Evolutionary conservation across 1,140 invertebrate species (phyloP), one percentile per base, ranked within the genome.

Genomic region (Lepidurus arcticus): DNA sequence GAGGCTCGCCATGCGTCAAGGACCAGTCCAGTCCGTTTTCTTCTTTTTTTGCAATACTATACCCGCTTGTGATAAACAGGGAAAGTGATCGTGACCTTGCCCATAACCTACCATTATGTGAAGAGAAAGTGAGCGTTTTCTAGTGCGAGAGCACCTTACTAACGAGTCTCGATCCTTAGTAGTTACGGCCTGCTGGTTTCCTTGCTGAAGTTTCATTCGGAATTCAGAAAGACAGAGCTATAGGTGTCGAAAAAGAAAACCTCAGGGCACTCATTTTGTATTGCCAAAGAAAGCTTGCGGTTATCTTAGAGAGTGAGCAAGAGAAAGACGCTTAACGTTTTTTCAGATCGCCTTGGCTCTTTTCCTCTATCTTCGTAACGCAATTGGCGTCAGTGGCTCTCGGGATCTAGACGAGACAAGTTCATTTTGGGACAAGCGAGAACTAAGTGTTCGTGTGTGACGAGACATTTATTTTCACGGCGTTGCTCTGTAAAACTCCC

Each of bases 21-120:
- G 53, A 65, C 53, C 53, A 65, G 21, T 65, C 53, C 53, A 13
- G 53, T 1, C 53, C 53, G 53, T n/a, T 13, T 65, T 65, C 6
- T 21, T 65, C 1, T 65, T 21, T 65, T 7, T 65, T n/a, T 65
- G 53, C 13, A 65, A 65, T 65, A 10, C 53, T 65, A 65, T 65
- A 16, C 53, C 53, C 16, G 16, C 53, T 65, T 65, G 21, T 21
- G 53, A 65, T 16, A 65, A 65, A 65, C 53, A 65, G 53, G 53
- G 53, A 65, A 65, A 65, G 53, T 65, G 53, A 21, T 65, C 53
- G 53, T 65, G 53, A 65, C 53, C 53, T 65, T 65, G 53, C 53
- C 53, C 53, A 21, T 65, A 65, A 65, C 53, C 53, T 65, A 65
- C 53, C 53, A n/a, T 65, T 65, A 65, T 21, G 53, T 13, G 53